phyloP scores from a whole-genome alignment of 2,888 invertebrate species.

The Beris chalybata region DNA sequence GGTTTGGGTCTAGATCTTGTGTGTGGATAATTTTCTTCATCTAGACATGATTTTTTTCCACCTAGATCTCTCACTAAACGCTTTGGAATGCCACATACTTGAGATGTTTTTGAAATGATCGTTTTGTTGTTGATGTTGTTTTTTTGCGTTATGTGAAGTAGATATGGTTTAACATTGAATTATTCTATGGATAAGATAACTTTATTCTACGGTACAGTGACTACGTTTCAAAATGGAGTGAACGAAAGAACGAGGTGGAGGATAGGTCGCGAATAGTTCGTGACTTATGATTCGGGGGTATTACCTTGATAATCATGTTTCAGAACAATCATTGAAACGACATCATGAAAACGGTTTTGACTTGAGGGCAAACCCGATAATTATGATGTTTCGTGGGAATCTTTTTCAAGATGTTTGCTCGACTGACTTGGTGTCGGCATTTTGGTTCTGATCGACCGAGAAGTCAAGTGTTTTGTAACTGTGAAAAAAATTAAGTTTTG shows the following conservation, averaged over 20 bases:
- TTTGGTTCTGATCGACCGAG: neutral
- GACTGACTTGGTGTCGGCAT: neutral
- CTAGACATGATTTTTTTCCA: slow-evolving; percentile 1
- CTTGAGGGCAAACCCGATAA: slow-evolving; percentile 28
- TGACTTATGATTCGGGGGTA: slow-evolving; percentile 19
- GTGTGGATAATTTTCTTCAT: slow-evolving; percentile 19
- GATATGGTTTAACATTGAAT: too few relatives aligned
- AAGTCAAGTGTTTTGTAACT: neutral
- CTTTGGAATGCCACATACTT: slow-evolving; percentile 12
- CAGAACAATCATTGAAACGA: slow-evolving; percentile 31
- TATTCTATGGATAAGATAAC: too few relatives aligned
- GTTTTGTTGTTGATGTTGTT: neutral
- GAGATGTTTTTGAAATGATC: slow-evolving; percentile 15
- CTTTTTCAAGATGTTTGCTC: slow-evolving; percentile 6
- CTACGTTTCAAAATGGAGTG: slow-evolving; percentile 11
- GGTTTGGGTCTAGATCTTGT: slow-evolving; percentile 26
- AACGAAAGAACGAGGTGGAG: neutral
- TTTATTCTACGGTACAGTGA: too few relatives aligned
- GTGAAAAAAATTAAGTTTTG: too few relatives aligned
- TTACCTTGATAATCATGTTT: slow-evolving; percentile 28
- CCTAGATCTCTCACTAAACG: slow-evolving; percentile 14
- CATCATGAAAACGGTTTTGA: slow-evolving; percentile 28
- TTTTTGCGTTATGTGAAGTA: too few relatives aligned
- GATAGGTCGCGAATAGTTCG: slow-evolving; percentile 19
- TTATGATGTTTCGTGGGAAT: slow-evolving; percentile 32